These are phyloP conservation scores for Drosophila glabriapex DNA, from an alignment of 2,888 invertebrate species.

Conservation along the genomic window DNA sequence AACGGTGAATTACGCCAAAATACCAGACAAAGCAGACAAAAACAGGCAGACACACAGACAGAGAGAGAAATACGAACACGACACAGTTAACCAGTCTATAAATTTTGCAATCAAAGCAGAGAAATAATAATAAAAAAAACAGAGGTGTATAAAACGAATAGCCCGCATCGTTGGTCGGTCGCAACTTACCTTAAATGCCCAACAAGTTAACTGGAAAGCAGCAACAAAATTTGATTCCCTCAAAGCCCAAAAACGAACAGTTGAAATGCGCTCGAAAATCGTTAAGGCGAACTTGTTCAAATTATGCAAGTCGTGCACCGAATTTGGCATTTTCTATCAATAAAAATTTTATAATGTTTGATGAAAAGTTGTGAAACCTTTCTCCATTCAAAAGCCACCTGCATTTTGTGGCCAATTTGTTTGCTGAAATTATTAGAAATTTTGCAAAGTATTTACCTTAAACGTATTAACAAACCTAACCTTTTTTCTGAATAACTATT, in stretches of 20 bases:
- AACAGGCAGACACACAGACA: slow-evolving; percentile 15
- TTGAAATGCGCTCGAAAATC: slow-evolving; percentile 20
- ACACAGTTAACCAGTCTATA: slow-evolving; percentile 53
- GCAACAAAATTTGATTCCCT: slow-evolving; percentile 22
- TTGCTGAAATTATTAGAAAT: not conserved
- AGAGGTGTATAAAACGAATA: slow-evolving; percentile 18
- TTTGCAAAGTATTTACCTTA: not conserved
- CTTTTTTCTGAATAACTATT: not conserved
- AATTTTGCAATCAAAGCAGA: slow-evolving; percentile 28
- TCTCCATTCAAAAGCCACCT: not conserved
- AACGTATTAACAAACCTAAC: not conserved
- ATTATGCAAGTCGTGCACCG: slow-evolving; percentile 46
- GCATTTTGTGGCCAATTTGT: not conserved
- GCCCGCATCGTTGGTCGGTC: slow-evolving; percentile 14
- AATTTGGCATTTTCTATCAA: slow-evolving; percentile 29
- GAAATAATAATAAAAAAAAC: slow-evolving; percentile 13
- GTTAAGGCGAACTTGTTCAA: not conserved
- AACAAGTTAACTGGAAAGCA: slow-evolving; percentile 12
- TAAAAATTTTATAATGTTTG: not conserved
- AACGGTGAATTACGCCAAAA: slow-evolving; percentile 68
- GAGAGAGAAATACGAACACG: slow-evolving; percentile 28
- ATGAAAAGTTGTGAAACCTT: slow-evolving; percentile 5
- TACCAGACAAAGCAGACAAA: slow-evolving; percentile 17
- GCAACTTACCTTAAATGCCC: slow-evolving; percentile 15
- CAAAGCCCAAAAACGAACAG: slow-evolving; percentile 40